Conservation (phyloP, 2,797 vertebrate genomes). For the Phoeniculus purpureus region DNA sequence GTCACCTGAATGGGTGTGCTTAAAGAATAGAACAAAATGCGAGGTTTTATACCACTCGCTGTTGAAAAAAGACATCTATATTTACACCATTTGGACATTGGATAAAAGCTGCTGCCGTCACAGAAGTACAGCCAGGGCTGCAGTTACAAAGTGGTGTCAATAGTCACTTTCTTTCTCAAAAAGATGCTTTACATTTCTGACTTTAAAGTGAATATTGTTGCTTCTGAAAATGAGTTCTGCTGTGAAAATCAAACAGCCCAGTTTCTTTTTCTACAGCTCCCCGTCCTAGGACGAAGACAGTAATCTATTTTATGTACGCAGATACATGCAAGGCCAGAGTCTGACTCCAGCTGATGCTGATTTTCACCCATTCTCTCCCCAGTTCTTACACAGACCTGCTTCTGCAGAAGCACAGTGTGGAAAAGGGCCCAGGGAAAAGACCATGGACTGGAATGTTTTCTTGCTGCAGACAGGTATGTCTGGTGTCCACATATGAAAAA, state of each 20-base stretch:
- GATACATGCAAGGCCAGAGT: not conserved
- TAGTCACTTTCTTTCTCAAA: not conserved
- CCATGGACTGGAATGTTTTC: not conserved
- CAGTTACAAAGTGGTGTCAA: not conserved
- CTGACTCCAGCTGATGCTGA: not conserved
- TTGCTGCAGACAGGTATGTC: not conserved
- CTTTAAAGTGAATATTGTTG: not conserved
- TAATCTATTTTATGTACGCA: not conserved
- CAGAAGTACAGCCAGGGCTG: not conserved
- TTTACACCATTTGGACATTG: not conserved
- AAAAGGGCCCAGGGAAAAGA: not conserved
- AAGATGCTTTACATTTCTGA: not conserved
- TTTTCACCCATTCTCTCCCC: accelerated
- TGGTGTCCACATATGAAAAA: not conserved
- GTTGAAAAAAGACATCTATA: not conserved
- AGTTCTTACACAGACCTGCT: not conserved
- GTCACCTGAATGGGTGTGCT: slow-evolving; percentile 45
- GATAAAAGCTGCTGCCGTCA: slow-evolving; percentile 3
- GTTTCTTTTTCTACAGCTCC: not conserved
- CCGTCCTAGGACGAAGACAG: not conserved
- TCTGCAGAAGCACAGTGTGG: not conserved
- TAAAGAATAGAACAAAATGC: slow-evolving; percentile 55
- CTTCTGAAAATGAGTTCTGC: not conserved
- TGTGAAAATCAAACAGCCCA: not conserved
- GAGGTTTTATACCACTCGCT: slow-evolving; percentile 17